A percentile compares a stretch with the other conserved stretches of the same genome.
phyloP scores from a whole-genome alignment of 1,140 invertebrate genomes.

The Melipona quadrifasciata region DNA sequence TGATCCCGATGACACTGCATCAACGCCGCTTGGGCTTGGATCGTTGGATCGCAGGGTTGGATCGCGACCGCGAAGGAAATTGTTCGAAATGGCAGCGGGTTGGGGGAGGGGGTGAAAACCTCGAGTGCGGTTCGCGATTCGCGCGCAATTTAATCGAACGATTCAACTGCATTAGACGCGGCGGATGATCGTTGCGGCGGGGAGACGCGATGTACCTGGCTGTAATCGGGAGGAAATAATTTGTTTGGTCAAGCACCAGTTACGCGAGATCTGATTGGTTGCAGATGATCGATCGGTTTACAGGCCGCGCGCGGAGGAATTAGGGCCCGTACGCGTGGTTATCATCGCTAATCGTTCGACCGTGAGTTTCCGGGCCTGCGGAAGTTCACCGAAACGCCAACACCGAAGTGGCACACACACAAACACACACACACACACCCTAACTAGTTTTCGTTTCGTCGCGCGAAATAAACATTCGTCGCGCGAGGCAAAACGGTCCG shows the following conservation, averaged over 20 bases:
- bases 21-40: background rate
- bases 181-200: constrained; percentile 15
- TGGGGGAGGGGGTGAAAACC: background rate
- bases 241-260: constrained; percentile 70
- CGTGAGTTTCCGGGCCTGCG: background rate
- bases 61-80: constrained; percentile 29
- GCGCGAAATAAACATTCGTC: too few relatives aligned
- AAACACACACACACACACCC: too few relatives aligned
- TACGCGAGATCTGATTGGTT: constrained; percentile 65
- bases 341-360: constrained; percentile 42
- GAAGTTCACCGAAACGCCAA: too few relatives aligned
- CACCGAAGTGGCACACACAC: background rate
- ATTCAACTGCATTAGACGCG: constrained; percentile 26
- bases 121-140: constrained; percentile 11
- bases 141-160: constrained; percentile 59
- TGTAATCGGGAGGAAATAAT: constrained; percentile 76
- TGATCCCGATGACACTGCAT: constrained; percentile 24
- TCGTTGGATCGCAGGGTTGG: background rate
- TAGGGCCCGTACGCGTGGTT: constrained; percentile 33
- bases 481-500: too few relatives aligned
- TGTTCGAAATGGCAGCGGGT: constrained; percentile 19
- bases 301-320: constrained; percentile 34
- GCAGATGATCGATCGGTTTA: constrained; percentile 70
- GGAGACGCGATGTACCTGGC: constrained; percentile 27
- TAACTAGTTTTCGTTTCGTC: too few relatives aligned